phyloP scores from a whole-genome alignment of 2,888 invertebrate species.

The Clistopyga incitator region DNA sequence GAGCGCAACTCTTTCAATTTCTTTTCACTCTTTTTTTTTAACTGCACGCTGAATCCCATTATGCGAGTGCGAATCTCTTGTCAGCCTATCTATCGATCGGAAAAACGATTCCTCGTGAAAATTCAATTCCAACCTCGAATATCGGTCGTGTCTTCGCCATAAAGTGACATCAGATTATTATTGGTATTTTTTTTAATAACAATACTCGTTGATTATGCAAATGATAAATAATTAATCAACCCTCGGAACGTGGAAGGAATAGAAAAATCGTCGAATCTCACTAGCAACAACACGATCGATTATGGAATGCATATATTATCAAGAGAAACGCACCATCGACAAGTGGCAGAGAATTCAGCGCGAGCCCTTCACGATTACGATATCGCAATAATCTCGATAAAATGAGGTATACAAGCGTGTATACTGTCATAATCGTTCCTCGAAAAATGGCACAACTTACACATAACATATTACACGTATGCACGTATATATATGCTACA shows the following conservation, averaged over 20 bases:
- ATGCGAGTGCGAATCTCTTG: conserved; percentile 47
- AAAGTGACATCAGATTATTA: not conserved
- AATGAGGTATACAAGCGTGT: not conserved
- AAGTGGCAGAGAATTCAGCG: conserved; percentile 51
- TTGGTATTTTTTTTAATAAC: conserved; percentile 35
- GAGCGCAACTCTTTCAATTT: conserved; percentile 28
- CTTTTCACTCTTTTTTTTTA: conserved; percentile 29
- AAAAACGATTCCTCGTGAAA: conserved; percentile 48
- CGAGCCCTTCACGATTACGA: conserved; percentile 43
- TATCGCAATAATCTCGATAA: conserved; percentile 44
- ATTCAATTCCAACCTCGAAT: conserved; percentile 49
- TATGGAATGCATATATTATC: conserved; percentile 19
- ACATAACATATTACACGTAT: conserved; percentile 77
- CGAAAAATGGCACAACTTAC: conserved; percentile 79
- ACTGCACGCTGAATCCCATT: conserved; percentile 33
- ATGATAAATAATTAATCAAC: conserved; percentile 43
- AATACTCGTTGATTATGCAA: conserved; percentile 51
- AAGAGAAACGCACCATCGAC: conserved; percentile 58
- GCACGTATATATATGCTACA: conserved; percentile 77
- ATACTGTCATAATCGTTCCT: conserved; percentile 39
- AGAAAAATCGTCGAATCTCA: conserved; percentile 36
- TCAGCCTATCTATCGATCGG: conserved; percentile 45
- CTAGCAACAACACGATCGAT: conserved; percentile 55
- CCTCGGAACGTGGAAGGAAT: conserved; percentile 54
- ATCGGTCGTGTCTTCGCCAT: conserved; percentile 21